phyloP scores from a whole-genome alignment of 2,797 vertebrate species.

The Streptopelia turtur region DNA sequence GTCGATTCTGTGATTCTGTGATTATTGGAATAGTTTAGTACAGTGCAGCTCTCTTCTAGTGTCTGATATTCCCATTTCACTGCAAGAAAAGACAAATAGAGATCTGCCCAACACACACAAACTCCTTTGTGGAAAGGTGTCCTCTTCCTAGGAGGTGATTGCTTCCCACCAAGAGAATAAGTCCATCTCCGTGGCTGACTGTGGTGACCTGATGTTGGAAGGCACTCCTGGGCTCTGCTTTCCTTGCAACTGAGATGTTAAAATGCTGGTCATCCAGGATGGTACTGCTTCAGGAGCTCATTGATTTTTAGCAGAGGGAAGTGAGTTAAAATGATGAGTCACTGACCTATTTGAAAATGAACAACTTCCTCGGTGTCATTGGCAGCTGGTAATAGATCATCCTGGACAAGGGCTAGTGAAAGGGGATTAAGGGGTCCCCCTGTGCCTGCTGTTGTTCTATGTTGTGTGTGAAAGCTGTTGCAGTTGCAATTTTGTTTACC shows the following conservation, averaged over 20 bases:
- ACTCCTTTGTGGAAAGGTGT: background rate
- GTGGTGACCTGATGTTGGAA: background rate
- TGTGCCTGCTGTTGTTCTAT: background rate
- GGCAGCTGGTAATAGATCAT: constrained; percentile 21
- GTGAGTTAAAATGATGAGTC: constrained; percentile 47
- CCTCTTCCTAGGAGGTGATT: background rate
- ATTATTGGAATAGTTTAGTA: background rate
- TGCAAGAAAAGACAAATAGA: background rate
- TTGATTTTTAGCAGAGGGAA: background rate
- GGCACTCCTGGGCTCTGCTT: background rate
- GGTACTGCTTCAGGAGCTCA: constrained; percentile 23
- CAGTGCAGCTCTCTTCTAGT: background rate
- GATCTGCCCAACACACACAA: background rate
- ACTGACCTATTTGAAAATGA: constrained; percentile 18
- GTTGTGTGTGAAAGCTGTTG: background rate
- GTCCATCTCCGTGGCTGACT: background rate
- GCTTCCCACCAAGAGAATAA: background rate
- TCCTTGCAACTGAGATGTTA: background rate
- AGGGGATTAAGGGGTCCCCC: background rate
- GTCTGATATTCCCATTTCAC: background rate
- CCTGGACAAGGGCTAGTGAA: background rate
- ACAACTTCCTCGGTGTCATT: background rate
- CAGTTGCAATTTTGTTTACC: rapidly evolving
- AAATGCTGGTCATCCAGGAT: background rate
- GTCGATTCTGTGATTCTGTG: too few relatives aligned